phyloP scores from a whole-genome alignment of 2,888 invertebrate species.

The Ornithoptera alexandrae region DNA sequence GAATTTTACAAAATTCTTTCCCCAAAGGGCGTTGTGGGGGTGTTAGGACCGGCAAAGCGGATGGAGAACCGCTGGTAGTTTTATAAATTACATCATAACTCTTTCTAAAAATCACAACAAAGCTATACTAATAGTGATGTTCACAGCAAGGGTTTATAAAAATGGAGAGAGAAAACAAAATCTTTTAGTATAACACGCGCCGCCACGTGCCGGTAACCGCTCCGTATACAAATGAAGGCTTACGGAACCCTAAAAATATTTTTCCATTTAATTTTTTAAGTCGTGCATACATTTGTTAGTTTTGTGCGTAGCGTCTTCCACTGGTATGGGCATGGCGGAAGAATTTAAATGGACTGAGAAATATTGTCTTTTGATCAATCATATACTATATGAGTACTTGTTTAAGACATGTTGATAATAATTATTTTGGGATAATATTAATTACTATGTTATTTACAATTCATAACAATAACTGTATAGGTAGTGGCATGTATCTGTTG shows the following conservation, averaged over 20 bases:
- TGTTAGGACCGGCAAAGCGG: no score
- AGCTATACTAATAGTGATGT: slow-evolving; percentile 17
- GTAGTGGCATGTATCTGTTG: no score
- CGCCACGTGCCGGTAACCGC: slow-evolving; percentile 60
- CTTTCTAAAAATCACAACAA: slow-evolving; percentile 12
- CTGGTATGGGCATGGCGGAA: slow-evolving; percentile 44
- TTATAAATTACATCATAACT: not conserved
- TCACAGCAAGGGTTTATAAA: slow-evolving; percentile 38
- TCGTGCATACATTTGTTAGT: slow-evolving; percentile 74
- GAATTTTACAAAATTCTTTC: no score
- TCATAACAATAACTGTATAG: no score
- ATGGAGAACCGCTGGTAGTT: not conserved
- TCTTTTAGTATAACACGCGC: slow-evolving; percentile 52
- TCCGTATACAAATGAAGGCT: slow-evolving; percentile 75
- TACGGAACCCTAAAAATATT: slow-evolving; percentile 52
- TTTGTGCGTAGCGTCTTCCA: slow-evolving; percentile 50
- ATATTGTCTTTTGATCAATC: slow-evolving; percentile 5
- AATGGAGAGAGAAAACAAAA: slow-evolving; percentile 34
- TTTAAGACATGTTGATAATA: not conserved
- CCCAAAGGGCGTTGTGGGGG: no score
- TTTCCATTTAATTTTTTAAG: slow-evolving; percentile 57
- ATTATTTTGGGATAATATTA: not conserved
- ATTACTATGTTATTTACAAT: not conserved
- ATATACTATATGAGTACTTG: not conserved
- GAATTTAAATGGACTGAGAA: slow-evolving; percentile 44